Evolutionary conservation across 2,888 invertebrate species (phyloP).

Genomic region (Amaurobius ferox): DNA sequence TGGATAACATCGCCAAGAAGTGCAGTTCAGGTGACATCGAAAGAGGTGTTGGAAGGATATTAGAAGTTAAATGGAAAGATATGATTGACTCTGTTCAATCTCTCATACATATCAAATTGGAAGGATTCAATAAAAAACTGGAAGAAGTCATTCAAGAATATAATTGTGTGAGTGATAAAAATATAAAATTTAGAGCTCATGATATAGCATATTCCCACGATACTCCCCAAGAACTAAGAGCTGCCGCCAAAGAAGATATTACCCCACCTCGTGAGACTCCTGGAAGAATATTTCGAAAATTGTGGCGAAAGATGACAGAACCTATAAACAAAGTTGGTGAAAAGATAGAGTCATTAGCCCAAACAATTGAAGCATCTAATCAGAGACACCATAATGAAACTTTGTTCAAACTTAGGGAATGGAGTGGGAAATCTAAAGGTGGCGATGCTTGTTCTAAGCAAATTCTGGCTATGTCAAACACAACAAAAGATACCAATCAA

Average conservation of each 20-base stretch:
- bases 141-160: slow-evolving; percentile 31
- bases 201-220: slow-evolving; percentile 64
- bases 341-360: slow-evolving; percentile 57
- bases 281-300: slow-evolving; percentile 67
- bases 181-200: slow-evolving; percentile 21
- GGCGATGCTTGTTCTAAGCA: slow-evolving; percentile 50
- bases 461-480: slow-evolving; percentile 34
- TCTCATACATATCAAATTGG: slow-evolving; percentile 43
- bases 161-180: slow-evolving; percentile 20
- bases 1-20: slow-evolving; percentile 61
- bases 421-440: slow-evolving; percentile 34
- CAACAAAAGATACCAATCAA: slow-evolving; percentile 45
- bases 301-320: slow-evolving; percentile 71
- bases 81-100: slow-evolving; percentile 50
- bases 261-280: slow-evolving; percentile 39
- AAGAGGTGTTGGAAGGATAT: slow-evolving; percentile 27
- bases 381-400: slow-evolving; percentile 49
- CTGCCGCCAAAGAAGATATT: slow-evolving; percentile 43
- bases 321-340: slow-evolving; percentile 65
- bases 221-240: slow-evolving; percentile 30
- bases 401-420: slow-evolving; percentile 32
- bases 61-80: slow-evolving; percentile 51
- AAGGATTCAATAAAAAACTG: slow-evolving; percentile 32
- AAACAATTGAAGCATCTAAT: slow-evolving; percentile 29
- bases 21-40: slow-evolving; percentile 50